Evolutionary conservation across 2,113 vertebrate genomes (phyloP).

Genomic region (Crocuta crocuta): DNA sequence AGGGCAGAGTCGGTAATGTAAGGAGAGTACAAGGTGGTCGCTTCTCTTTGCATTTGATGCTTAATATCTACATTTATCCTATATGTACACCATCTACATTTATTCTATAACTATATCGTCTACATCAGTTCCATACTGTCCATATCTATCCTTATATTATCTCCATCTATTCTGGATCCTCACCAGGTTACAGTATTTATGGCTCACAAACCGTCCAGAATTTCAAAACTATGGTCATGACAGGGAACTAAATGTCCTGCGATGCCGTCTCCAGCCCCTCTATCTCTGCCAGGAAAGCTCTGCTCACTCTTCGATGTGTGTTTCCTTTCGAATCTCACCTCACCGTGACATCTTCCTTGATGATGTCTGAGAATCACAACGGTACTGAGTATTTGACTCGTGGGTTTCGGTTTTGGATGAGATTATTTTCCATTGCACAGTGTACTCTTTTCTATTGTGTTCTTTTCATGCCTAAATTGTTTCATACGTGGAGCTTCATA

Average conservation of each 20-base stretch:
- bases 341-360: not conserved
- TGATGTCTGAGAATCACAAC: not conserved
- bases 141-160: not conserved
- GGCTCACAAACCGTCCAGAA: not conserved
- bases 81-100: no score
- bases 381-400: not conserved
- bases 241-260: not conserved
- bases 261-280: not conserved
- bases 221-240: not conserved
- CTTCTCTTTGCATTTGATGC: not conserved
- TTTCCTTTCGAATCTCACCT: not conserved
- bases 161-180: not conserved
- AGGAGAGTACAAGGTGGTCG: rapidly evolving
- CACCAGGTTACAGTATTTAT: not conserved
- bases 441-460: not conserved
- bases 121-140: not conserved
- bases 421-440: no score
- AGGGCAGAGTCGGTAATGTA: not conserved
- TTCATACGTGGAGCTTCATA: not conserved
- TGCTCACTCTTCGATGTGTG: not conserved
- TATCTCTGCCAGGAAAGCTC: not conserved
- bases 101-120: not conserved
- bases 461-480: not conserved
- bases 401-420: not conserved
- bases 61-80: not conserved